Base-by-base conservation (phyloP, 2,888 invertebrate species). In the Tetranychus truncatus region DNA sequence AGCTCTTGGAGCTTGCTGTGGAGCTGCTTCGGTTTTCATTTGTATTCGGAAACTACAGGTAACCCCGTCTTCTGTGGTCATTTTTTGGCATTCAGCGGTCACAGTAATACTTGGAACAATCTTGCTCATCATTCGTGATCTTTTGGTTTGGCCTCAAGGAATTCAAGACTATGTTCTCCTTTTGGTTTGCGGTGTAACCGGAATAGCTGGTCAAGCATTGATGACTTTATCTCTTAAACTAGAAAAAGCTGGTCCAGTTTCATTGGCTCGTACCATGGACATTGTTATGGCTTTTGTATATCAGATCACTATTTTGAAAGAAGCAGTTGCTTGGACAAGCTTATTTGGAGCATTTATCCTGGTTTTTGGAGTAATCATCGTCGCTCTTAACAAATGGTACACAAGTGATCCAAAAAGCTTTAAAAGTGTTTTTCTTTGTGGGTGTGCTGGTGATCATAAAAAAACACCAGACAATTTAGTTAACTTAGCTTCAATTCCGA, bases 251-350 rank as follows among this genome's bases (percentile, higher is more conserved):
- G 92, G 92, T 0, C 92, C 92, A 21, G 92, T 93, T 5, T 90
- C 93, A 0, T 91, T 93, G 78, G 92, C 92, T n/a, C 86, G 93
- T 34, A 91, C 92, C 75, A 90, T 91, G 21, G 92, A 92, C 82
- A 92, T 93, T 79, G 91, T 92, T 1, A 91, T 92, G 83, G 92
- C 92, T 3, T 93, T 93, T 81, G 85, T 92, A 77, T 92, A 92
- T 91, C 92, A 93, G 83, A 74, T 74, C 2, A 55, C 73, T 1
- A 72, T 77, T 74, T 45, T 77, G 3, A 4, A 46, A 3, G 76
- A 76, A 45, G 34, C 66, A 15, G 66, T 76, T n/a, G 44, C 66
- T 8, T 75, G 76, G 76, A 75, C 75, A 18, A 74, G 75, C 15
- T n/a, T 76, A 9, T 9, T 75, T 18, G 77, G 77, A 6, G 77